Evolutionary conservation across 2,113 vertebrate genomes (phyloP), one percentile per base, ranked within the genome.

Genomic region (Ameiurus melas): DNA sequence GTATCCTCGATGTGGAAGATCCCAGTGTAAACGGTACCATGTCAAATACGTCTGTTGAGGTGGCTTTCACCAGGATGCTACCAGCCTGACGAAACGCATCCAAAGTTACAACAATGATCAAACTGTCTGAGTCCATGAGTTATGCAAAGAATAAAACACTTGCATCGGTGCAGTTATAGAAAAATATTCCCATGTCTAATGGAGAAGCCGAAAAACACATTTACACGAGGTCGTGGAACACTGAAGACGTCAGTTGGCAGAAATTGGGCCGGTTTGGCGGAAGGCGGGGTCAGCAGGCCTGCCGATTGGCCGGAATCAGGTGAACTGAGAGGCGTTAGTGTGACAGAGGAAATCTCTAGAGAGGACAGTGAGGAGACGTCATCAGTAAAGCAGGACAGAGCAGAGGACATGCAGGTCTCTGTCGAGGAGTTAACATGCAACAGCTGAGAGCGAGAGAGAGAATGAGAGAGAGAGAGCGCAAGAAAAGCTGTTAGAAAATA

Each of bases 21-120:
- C 94, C 86, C 62, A 96, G 95, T 90, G 97, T 96, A 93, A 97
- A 97, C 39, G 97, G 97, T 91, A 97, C 94, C 97, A 97, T 97
- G 93, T 97, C 97, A 92, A 97, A 97, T 92, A 97, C 93, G 93
- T 97, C 97, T 86, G 96, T 96, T 62, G 96, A 95, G 20, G 95
- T 93, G 88, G 94, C 95, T 90, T 92, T 95, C 27, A 94, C 92
- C 85, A 94, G 94, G 92, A 95, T 83, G 92, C 91, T 94, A 92
- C 95, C 92, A 78, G 93, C 95, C 97, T 97, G 93, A 57, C 4
- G 33, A 86, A 0, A 87, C 43, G 88, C 22, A 51, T 43, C 84
- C 60, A 81, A 10, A 84, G 30, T 81, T 51, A 39, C 12, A 75
- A 53, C 39, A 33, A 22, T 4, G 66, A 79, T 53, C 39, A 47